Evolutionary conservation across 1,140 invertebrate genomes (phyloP), one percentile per base, ranked within the genome.

Genomic region (Subanguina moxae): DNA sequence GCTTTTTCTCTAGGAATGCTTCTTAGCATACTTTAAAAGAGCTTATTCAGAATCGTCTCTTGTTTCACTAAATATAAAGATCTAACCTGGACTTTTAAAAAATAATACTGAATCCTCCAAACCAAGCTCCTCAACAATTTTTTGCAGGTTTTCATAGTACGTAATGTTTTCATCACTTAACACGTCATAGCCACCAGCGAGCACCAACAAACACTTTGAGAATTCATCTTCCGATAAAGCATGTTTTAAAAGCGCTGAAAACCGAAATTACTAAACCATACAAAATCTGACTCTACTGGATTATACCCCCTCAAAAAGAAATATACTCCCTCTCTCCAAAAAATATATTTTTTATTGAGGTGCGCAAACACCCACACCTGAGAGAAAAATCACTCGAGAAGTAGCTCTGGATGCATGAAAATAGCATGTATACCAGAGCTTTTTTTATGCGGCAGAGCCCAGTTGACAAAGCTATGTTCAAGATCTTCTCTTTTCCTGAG

Each of bases 101-200:
- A 81, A 78, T 23, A 52, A 57, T n/a, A 76, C 57, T 27, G 69
- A 43, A 19, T 70, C 63, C 25, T 43, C 27, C 28, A 81, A 3
- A 1, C 45, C 71, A 5, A 80, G 28, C 13, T 71, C 19, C 9
- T 87, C 82, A 1, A 87, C 87, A 19, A 91, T 78, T 57, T 87
- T 80, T 46, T 85, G 85, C 23, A 99, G 85, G 83, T 97, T 90
- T 13, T 88, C 82, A 78, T 89, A 91, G 85, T 97, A 88, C 70
- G 91, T 89, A 45, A 91, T 88, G 85, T 98, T 98, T 84, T 97
- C 93, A 38, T 84, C 78, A 30, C 94, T 90, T 68, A 90, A 86
- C 11, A 89, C 87, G 83, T 99, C 96, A 85, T 95, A 98, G 0
- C 96, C 96, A 27, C 96, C 96, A 68, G 92, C 93, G 76, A 99